Evolutionary conservation across 1,140 invertebrate species (phyloP).

Genomic region (Atta texana): DNA sequence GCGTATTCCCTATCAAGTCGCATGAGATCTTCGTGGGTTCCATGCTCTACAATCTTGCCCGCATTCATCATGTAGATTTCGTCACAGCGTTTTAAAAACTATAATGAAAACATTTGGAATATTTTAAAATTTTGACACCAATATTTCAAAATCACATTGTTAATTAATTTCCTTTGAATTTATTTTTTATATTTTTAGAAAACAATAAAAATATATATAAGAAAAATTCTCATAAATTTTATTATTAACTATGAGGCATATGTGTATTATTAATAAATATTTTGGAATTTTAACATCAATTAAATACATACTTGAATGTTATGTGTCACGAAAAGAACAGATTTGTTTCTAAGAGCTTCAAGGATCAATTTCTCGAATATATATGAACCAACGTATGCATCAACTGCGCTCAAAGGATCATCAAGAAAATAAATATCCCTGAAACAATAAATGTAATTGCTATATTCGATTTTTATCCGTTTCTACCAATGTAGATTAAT

Average conservation of each 20-base stretch:
- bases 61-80: conserved; percentile 87
- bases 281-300: conserved; percentile 15
- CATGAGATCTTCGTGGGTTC: conserved; percentile 89
- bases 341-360: conserved; percentile 88
- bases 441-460: conserved; percentile 45
- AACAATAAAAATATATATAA: background rate
- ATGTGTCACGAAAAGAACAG: conserved; percentile 90
- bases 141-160: background rate
- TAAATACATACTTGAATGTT: conserved; percentile 86
- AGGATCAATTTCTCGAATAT: conserved; percentile 88
- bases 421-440: conserved; percentile 91
- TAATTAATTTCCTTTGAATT: conserved; percentile 7
- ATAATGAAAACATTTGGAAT: conserved; percentile 71
- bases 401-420: conserved; percentile 90
- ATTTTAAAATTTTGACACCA: background rate
- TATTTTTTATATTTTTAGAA: background rate
- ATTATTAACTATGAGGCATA: background rate
- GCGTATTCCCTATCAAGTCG: conserved; percentile 89
- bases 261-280: background rate
- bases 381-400: conserved; percentile 88
- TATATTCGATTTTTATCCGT: too few relatives aligned
- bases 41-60: conserved; percentile 90
- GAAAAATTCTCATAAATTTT: background rate
- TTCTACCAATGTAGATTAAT: too few relatives aligned
- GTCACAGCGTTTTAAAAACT: conserved; percentile 88